Evolutionary conservation across 2,888 invertebrate genomes (phyloP).

Genomic region (Chloromyia formosa): DNA sequence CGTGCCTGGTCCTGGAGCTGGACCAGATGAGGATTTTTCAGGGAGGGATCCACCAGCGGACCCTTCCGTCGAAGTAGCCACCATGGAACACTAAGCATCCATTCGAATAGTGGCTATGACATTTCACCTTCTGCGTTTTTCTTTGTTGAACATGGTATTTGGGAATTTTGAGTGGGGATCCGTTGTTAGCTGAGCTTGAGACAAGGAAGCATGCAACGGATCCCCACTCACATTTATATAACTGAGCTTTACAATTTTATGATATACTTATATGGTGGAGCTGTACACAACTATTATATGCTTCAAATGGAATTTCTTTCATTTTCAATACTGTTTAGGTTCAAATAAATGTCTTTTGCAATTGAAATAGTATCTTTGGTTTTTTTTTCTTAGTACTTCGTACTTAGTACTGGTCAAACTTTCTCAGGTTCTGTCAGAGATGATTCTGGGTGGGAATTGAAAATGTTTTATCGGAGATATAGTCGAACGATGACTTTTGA

Average conservation of each 20-base stretch:
- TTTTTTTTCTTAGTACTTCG: too few relatives aligned
- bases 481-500: too few relatives aligned
- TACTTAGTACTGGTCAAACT: too few relatives aligned
- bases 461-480: too few relatives aligned
- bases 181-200: slow-evolving; percentile 14
- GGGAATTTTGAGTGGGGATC: slow-evolving; percentile 37
- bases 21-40: slow-evolving; percentile 60
- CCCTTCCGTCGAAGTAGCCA: slow-evolving; percentile 64
- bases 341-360: slow-evolving; percentile 4
- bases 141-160: not conserved
- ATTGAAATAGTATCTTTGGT: not conserved
- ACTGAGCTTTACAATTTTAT: not conserved
- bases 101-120: not conserved
- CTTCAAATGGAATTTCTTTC: not conserved
- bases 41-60: slow-evolving; percentile 58
- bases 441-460: too few relatives aligned
- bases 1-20: slow-evolving; percentile 55
- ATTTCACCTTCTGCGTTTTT: slow-evolving; percentile 25
- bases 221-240: slow-evolving; percentile 37
- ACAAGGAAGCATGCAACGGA: slow-evolving; percentile 4
- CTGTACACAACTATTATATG: not conserved
- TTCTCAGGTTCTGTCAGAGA: too few relatives aligned
- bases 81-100: slow-evolving; percentile 16
- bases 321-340: not conserved
- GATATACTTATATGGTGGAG: not conserved